Evolutionary conservation across 1,140 invertebrate genomes (phyloP), one percentile per base, ranked within the genome.

Genomic region (Drosophila gunungcola): DNA sequence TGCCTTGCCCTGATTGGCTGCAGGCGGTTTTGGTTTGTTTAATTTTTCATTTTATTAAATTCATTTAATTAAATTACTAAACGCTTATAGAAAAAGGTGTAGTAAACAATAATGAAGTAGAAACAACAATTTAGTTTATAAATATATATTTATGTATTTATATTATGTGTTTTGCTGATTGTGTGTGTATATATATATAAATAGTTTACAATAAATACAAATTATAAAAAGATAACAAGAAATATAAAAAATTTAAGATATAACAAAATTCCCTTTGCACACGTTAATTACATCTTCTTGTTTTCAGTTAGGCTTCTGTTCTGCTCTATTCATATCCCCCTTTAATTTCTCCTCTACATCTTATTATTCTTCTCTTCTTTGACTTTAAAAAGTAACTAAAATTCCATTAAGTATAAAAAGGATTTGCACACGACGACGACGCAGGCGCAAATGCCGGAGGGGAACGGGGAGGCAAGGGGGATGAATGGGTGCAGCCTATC

Each of bases 51-150:
- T 64, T 80, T 78, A 53, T 76, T 82, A 88, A 88, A 88, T 88
- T 86, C 70, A 86, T 88, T 86, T 79, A 62, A 75, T 80, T 86
- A 76, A 86, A 76, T 79, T 88, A 83, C 72, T 88, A 88, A 85
- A 75, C 62, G 73, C 65, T 64, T 80, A 78, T 63, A 79, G 76
- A 79, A 79, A 78, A 78, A 78, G 43, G 67, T 78, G 65, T 77
- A 76, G 53, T 67, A 83, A 84, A 84, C 80, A 81, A 85, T 82
- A 63, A 67, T 75, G 72, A 79, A 65, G 78, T 86, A 86, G 70
- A 86, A 85, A 78, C 74, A 86, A 88, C 83, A 88, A 88, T 82
- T 82, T 82, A 54, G 73, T 81, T 74, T 86, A 63, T 64, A 82
- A 70, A 70, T 70, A 70, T 70, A 73, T 81, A 73, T 73, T 61